These are phyloP conservation scores for Branchinecta lynchi DNA, from an alignment of 1,140 invertebrate species.

Conservation along the genomic window DNA sequence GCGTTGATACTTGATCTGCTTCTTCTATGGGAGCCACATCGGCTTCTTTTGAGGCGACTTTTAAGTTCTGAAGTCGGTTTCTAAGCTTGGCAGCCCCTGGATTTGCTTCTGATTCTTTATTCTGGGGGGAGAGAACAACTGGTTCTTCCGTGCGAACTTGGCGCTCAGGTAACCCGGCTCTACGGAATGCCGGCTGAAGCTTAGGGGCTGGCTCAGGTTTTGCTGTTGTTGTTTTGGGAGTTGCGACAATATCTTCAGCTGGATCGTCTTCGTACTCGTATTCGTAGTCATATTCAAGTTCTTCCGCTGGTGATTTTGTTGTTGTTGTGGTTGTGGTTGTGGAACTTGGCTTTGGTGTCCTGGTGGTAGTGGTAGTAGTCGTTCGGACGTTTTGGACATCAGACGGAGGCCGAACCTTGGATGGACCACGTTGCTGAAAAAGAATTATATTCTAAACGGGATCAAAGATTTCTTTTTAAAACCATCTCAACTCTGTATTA, in stretches of 20 bases:
- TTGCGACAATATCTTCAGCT: background rate
- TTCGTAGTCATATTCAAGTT: background rate
- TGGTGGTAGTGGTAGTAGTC: background rate
- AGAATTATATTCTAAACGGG: too few species aligned
- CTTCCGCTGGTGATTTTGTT: background rate
- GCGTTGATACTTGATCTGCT: too few species aligned
- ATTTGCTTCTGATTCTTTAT: background rate
- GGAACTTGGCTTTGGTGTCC: background rate
- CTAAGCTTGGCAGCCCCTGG: background rate
- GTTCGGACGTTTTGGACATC: background rate
- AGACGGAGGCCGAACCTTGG: background rate
- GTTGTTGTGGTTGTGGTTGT: background rate
- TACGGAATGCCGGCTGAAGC: background rate
- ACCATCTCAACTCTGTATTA: too few species aligned
- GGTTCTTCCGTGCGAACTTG: conserved; percentile 6
- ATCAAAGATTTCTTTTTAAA: too few species aligned
- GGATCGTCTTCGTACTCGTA: background rate
- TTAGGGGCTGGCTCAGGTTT: background rate
- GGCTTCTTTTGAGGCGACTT: too few species aligned
- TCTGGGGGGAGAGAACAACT: background rate
- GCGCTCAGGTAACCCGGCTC: background rate
- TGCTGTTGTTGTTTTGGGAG: background rate
- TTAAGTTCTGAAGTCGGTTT: background rate
- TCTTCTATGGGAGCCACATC: too few species aligned
- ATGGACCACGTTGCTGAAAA: background rate